Percentiles rank a stretch among this genome's conserved stretches.
These are phyloP conservation scores for Netelia inedita DNA, from an alignment of 2,888 invertebrate genomes.

Conservation along the genomic window DNA sequence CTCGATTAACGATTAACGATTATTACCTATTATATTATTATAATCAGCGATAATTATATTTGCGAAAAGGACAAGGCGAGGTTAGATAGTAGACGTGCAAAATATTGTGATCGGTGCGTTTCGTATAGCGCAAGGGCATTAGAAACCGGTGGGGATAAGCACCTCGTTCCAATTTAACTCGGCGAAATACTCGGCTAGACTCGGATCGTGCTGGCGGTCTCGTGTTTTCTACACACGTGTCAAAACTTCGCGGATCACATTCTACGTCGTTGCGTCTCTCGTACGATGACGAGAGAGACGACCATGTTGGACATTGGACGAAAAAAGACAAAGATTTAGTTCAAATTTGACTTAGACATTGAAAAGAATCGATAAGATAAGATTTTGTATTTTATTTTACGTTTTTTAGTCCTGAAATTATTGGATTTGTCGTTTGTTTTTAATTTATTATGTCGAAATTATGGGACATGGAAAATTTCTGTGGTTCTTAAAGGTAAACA, in stretches of 20 bases:
- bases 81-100: not conserved
- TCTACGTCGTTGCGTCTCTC: not conserved
- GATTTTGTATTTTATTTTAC: too few relatives aligned
- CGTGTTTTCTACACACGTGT: constrained; percentile 41
- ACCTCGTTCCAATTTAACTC: constrained; percentile 53
- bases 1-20: not conserved
- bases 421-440: too few relatives aligned
- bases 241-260: not conserved
- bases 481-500: not conserved
- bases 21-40: not conserved
- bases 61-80: not conserved
- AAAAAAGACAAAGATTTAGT: too few relatives aligned
- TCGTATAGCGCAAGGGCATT: constrained; percentile 15
- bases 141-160: constrained; percentile 28
- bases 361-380: too few relatives aligned
- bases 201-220: not conserved
- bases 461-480: not conserved
- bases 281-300: not conserved
- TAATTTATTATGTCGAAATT: too few relatives aligned
- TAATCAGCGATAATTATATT: not conserved
- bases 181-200: constrained; percentile 7
- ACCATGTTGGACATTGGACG: too few relatives aligned
- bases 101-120: constrained; percentile 4
- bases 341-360: too few relatives aligned
- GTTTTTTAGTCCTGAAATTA: too few relatives aligned